Evolutionary conservation across 2,797 vertebrate species (phyloP), one percentile per base, ranked within the genome.

Genomic region (Molossus molossus): DNA sequence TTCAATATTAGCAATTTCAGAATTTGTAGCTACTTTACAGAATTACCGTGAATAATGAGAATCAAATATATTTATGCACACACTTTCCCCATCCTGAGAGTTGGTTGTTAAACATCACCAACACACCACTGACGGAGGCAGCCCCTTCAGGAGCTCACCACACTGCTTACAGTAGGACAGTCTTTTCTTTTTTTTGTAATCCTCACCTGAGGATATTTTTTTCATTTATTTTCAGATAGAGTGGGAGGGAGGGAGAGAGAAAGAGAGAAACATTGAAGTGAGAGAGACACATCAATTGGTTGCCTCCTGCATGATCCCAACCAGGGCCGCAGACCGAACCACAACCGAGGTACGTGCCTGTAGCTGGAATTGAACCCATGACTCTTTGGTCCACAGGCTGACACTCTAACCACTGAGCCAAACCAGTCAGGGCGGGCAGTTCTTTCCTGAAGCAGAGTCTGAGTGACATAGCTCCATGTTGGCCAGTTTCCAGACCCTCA

Each of bases 1-100:
- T 57, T 90, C 21, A 55, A 9, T 87, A 64, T 55, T 48, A 65
- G 69, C 62, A 48, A 40, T 94, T 73, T 92, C 65, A 73, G 84
- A 72, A 50, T 75, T 86, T 67, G 75, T 62, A 55, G 58, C 18
- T 64, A 20, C 50, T 88, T 75, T 58, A n/a, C 37, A n/a, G 75
- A 64, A 76, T 48, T 45, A 13, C 45, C 23, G 10, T 13, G 29
- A 91, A 84, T 81, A 75, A 53, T 40, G 27, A 92, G 69, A 87
- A 85, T 3, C 1, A 57, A 85, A 18, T 17, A 20, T 58, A 17
- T 85, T 23, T 20, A 4, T 27, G 20, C 6, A 45, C 60, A 57
- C 17, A 27, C 33, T n/a, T 23, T 11, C 9, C 48, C 45, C 17
- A 8, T n/a, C 27, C 6, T 0, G 15, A 76, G 8, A 92, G 27